Conservation (phyloP, 2,797 vertebrate species). For the Ptychadena robeensis region DNA sequence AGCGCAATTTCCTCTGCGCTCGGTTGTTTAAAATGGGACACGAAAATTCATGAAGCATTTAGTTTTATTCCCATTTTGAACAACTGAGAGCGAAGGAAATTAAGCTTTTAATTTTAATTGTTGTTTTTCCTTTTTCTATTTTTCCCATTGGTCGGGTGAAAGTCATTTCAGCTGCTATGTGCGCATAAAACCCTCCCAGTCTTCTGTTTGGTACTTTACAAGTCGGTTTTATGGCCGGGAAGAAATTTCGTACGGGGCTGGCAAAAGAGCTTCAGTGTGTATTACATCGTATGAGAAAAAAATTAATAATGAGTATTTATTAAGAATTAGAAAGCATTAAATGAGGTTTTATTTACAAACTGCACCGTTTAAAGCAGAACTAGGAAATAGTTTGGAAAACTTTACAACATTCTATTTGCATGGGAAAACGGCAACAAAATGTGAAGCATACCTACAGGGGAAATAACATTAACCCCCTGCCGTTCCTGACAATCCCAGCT, state of each 20-base stretch:
- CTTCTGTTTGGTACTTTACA: neutral
- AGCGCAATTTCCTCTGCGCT: conserved; percentile 1
- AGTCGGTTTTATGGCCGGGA: neutral
- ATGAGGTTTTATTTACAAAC: neutral
- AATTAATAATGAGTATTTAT: neutral
- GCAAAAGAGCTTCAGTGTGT: neutral
- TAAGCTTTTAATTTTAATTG: conserved; percentile 14
- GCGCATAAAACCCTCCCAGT: neutral
- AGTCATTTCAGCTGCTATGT: neutral
- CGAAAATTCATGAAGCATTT: conserved; percentile 10
- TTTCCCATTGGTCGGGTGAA: neutral
- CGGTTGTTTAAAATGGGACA: neutral
- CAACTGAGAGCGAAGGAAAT: neutral
- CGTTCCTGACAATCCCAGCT: too few relatives aligned
- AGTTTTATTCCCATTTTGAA: conserved; percentile 1
- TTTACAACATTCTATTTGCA: too few relatives aligned
- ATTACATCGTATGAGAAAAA: neutral
- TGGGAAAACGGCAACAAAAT: too few relatives aligned
- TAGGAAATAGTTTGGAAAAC: neutral
- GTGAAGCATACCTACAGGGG: too few relatives aligned
- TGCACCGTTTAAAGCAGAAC: too few relatives aligned
- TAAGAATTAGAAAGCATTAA: neutral
- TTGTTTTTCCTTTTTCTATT: conserved; percentile 7
- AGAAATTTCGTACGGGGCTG: neutral
- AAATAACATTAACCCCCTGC: too few relatives aligned